phyloP scores from a whole-genome alignment of 1,140 invertebrate genomes.

The Cydia splendana region DNA sequence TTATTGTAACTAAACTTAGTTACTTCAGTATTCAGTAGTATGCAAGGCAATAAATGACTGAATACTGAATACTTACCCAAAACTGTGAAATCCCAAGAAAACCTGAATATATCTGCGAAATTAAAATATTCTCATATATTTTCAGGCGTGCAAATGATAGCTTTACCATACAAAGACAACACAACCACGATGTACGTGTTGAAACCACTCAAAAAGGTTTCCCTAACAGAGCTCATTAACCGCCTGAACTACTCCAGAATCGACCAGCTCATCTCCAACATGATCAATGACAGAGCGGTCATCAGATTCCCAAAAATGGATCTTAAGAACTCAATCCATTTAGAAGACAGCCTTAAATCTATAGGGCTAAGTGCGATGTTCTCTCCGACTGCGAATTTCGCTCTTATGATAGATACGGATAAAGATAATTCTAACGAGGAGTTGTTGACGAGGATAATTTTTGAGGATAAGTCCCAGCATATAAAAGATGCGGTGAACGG shows the following conservation, averaged over 20 bases:
- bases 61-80: too few species aligned
- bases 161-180: conserved; percentile 87
- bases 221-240: conserved; percentile 77
- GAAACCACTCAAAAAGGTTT: conserved; percentile 81
- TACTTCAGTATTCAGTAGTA: too few species aligned
- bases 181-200: conserved; percentile 85
- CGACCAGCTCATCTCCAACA: conserved; percentile 77
- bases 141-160: conserved; percentile 83
- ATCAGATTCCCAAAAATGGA: conserved; percentile 86
- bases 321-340: conserved; percentile 80
- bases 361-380: conserved; percentile 85
- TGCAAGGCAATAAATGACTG: too few species aligned
- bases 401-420: conserved; percentile 77
- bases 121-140: conserved; percentile 33
- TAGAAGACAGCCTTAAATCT: conserved; percentile 79
- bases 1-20: too few species aligned
- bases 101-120: neutral
- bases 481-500: conserved; percentile 50
- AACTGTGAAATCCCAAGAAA: neutral
- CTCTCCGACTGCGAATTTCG: conserved; percentile 83
- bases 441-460: conserved; percentile 48
- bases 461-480: conserved; percentile 38
- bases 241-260: conserved; percentile 79
- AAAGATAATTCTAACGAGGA: conserved; percentile 48
- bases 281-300: conserved; percentile 76